Evolutionary conservation across 2,113 vertebrate species (phyloP), one percentile per base, ranked within the genome.

Genomic region (Lutjanus erythropterus): DNA sequence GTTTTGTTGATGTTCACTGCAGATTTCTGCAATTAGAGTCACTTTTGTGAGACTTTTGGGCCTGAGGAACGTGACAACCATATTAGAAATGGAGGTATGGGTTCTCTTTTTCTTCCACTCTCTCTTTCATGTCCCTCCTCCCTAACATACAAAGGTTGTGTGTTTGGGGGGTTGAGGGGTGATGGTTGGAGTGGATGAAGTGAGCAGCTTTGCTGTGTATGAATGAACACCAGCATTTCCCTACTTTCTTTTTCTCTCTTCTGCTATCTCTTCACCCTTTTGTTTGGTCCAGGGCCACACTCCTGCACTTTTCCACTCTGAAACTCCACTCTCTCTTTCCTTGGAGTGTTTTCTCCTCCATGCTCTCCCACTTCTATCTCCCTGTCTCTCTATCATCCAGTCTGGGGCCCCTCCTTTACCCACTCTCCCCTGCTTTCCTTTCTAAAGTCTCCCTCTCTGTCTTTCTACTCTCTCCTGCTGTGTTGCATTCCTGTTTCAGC

Each of bases 401-500:
- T 83, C 77, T 71, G 78, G 67, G 81, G 71, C 71, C 78, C 83
- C 86, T 83, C 84, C 78, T 77, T 75, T 56, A 62, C 80, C 79
- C 66, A 66, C 86, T 73, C 76, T 75, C 78, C 75, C 76, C 78
- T 80, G 80, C 75, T 89, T 84, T 88, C 55, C 68, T 88, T 73
- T 91, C 72, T 83, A 81, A 92, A 89, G 73, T 87, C 89, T 90
- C 80, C 52, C 85, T 81, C 86, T 86, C 79, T 84, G 66, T 91
- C 86, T 90, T 82, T 90, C 90, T 91, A 69, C 88, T 90, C 92
- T 91, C 89, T 94, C 94, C 94, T 91, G 94, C 92, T 93, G 92
- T 93, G 93, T 90, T 94, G 94, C 93, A 95, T 94, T 94, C 93
- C 93, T 94, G 88, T 85, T 93, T 85, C 90, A 93, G 87, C 89